phyloP scores from a whole-genome alignment of 2,797 vertebrate species.

The Ficedula albicollis region DNA sequence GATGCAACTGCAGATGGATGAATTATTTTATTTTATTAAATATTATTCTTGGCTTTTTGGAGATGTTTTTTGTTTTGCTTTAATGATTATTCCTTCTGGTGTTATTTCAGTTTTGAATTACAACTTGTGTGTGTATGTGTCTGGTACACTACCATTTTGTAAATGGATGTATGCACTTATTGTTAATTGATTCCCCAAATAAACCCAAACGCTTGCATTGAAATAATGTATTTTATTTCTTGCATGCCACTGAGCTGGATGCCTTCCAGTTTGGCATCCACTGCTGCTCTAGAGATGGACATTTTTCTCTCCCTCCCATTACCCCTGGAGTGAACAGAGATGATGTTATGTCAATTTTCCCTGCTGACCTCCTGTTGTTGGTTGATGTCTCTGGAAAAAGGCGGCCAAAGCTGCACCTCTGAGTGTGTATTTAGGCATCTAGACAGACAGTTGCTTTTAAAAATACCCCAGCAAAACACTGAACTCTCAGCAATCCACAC shows the following conservation, averaged over 20 bases:
- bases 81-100: constrained; percentile 74
- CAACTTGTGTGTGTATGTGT: constrained; percentile 57
- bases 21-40: constrained; percentile 76
- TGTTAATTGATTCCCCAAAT: constrained; percentile 74
- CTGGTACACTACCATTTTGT: constrained; percentile 69
- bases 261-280: constrained; percentile 49
- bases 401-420: not conserved
- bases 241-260: constrained; percentile 63
- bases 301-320: not conserved
- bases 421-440: not conserved
- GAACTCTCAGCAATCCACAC: not conserved
- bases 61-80: constrained; percentile 48
- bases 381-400: not conserved
- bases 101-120: constrained; percentile 79
- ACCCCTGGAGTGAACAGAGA: constrained; percentile 12
- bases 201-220: constrained; percentile 65
- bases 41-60: constrained; percentile 76
- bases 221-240: constrained; percentile 68
- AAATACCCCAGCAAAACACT: not conserved
- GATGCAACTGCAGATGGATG: constrained; percentile 70
- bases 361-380: not conserved
- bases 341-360: not conserved
- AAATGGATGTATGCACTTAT: constrained; percentile 74
- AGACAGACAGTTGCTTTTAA: not conserved
- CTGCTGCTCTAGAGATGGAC: not conserved